These are phyloP conservation scores for Eurypyga helias DNA, from an alignment of 2,113 vertebrate genomes.

Conservation along the genomic window DNA sequence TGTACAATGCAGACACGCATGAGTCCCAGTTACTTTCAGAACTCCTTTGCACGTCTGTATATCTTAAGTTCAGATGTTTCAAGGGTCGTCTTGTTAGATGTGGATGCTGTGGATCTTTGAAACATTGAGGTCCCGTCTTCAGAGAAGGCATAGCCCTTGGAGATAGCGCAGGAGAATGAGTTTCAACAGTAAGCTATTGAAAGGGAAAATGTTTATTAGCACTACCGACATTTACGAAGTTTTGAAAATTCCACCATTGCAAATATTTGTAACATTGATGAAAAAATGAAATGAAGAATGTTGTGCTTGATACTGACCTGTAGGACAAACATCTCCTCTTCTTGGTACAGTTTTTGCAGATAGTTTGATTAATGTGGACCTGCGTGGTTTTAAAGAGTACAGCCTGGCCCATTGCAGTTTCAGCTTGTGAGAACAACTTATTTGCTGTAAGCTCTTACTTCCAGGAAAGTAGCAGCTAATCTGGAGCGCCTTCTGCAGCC, in stretches of 20 bases:
- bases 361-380: background rate
- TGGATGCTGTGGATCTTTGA: background rate
- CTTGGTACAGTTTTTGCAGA: background rate
- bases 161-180: background rate
- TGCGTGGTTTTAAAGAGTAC: background rate
- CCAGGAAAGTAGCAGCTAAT: rapidly evolving
- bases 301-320: background rate
- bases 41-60: background rate
- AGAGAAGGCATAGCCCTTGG: background rate
- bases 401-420: background rate
- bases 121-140: background rate
- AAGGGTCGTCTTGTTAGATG: background rate
- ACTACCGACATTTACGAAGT: background rate
- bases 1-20: rapidly evolving
- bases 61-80: background rate
- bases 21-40: background rate
- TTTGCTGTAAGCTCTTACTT: background rate
- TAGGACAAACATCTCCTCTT: background rate
- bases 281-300: background rate
- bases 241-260: background rate
- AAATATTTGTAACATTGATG: background rate
- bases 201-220: background rate
- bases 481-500: background rate
- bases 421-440: background rate
- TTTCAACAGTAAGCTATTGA: background rate